A percentile compares a stretch with the other conserved stretches of the same genome.
phyloP scores from a whole-genome alignment of 2,113 vertebrate genomes.

The Sphyrna mokarran region DNA sequence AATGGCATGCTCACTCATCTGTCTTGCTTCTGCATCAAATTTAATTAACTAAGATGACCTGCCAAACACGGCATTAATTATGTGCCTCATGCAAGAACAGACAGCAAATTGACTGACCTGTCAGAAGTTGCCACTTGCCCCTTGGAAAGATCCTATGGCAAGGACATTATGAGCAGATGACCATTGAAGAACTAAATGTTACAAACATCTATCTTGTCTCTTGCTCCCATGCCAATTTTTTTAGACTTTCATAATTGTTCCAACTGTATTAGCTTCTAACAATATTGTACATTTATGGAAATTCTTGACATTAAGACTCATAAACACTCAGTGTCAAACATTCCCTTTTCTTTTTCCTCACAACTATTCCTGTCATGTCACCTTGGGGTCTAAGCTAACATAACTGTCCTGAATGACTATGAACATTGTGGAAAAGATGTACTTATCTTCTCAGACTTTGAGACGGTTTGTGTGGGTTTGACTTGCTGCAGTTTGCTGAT shows the following conservation, averaged over 20 bases:
- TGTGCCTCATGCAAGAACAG: neutral
- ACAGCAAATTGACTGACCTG: constrained; percentile 18
- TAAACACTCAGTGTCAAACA: neutral
- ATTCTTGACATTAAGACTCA: neutral
- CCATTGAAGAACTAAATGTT: neutral
- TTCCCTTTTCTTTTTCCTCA: neutral
- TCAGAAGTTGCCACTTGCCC: neutral
- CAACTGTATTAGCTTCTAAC: neutral
- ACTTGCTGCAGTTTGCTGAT: neutral
- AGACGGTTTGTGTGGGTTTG: neutral
- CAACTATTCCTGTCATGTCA: neutral
- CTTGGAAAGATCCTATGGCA: constrained; percentile 13
- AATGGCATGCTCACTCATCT: constrained; percentile 15
- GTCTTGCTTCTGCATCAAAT: constrained; percentile 3
- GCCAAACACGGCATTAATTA: neutral
- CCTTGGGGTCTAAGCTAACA: neutral
- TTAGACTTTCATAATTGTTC: neutral
- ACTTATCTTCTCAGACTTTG: neutral
- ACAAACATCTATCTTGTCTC: neutral
- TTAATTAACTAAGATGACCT: constrained; percentile 21
- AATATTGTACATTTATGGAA: neutral
- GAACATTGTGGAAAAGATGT: neutral
- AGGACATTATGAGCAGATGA: neutral
- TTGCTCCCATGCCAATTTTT: neutral
- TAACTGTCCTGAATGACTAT: neutral